Conservation (phyloP, 2,113 vertebrate species). For the Peucedramus taeniatus region DNA sequence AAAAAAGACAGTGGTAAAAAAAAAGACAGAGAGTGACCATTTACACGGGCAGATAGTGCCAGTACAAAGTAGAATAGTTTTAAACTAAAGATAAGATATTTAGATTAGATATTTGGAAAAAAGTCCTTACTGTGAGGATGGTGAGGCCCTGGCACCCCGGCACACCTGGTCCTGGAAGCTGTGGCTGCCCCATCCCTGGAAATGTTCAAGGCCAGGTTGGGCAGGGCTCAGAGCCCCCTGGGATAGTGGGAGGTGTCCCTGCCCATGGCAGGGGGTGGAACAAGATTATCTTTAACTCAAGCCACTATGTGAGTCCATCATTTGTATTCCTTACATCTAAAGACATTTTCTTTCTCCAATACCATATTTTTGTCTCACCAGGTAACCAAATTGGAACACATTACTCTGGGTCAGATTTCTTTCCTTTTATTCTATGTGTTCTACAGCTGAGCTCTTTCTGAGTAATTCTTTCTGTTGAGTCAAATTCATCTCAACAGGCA, state of each 20-base stretch:
- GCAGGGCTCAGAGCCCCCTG: accelerated
- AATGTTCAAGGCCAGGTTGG: neutral
- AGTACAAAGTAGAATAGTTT: neutral
- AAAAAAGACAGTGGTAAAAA: neutral
- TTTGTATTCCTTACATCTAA: neutral
- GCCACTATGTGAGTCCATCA: neutral
- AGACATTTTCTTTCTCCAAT: neutral
- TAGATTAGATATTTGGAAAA: neutral
- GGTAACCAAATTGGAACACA: neutral
- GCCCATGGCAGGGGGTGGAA: neutral
- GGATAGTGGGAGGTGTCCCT: accelerated
- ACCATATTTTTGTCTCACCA: neutral
- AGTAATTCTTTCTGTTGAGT: neutral
- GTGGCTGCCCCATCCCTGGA: neutral
- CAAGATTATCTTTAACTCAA: neutral
- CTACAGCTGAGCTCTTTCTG: neutral
- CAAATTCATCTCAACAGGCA: neutral
- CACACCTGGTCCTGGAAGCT: too few species aligned
- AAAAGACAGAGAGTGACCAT: neutral
- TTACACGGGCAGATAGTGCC: neutral
- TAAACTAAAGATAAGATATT: neutral
- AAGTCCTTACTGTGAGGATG: neutral
- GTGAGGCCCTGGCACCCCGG: accelerated
- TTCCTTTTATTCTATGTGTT: neutral
- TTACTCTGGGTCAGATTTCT: neutral